Conservation (phyloP, 2,888 invertebrate genomes). For the Stenotaenia linearis region DNA sequence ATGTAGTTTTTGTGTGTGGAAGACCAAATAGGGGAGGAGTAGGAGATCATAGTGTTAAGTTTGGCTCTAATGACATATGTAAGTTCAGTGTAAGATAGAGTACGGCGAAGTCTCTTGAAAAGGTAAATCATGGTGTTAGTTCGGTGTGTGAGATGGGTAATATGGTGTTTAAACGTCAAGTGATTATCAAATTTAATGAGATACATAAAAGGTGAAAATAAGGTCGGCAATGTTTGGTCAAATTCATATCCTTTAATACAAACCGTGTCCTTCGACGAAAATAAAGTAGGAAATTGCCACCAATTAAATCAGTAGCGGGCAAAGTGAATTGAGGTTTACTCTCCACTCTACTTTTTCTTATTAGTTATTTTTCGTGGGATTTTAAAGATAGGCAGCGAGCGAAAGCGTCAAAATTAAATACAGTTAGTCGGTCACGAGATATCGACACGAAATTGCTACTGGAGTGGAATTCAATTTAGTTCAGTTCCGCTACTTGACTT, state of each 20-base stretch:
- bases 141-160: too few relatives aligned
- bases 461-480: constrained; percentile 2
- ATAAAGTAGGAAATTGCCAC: background rate
- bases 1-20: too few relatives aligned
- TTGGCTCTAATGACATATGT: too few relatives aligned
- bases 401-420: background rate
- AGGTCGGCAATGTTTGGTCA: background rate
- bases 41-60: too few relatives aligned
- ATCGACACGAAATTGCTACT: background rate
- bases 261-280: background rate
- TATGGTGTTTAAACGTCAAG: too few relatives aligned
- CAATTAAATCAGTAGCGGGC: background rate
- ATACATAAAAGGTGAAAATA: background rate
- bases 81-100: too few relatives aligned
- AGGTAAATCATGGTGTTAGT: too few relatives aligned
- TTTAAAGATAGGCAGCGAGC: background rate
- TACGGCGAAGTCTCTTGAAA: too few relatives aligned
- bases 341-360: background rate
- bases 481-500: background rate
- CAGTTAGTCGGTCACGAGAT: background rate
- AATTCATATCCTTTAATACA: background rate
- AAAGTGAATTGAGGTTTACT: background rate
- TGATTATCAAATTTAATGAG: too few relatives aligned
- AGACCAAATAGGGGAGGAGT: too few relatives aligned
- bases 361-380: background rate